Percentiles rank a stretch among this genome's conserved stretches.
Evolutionary conservation across 2,888 invertebrate genomes (phyloP).

Genomic region (Theretra japonica): DNA sequence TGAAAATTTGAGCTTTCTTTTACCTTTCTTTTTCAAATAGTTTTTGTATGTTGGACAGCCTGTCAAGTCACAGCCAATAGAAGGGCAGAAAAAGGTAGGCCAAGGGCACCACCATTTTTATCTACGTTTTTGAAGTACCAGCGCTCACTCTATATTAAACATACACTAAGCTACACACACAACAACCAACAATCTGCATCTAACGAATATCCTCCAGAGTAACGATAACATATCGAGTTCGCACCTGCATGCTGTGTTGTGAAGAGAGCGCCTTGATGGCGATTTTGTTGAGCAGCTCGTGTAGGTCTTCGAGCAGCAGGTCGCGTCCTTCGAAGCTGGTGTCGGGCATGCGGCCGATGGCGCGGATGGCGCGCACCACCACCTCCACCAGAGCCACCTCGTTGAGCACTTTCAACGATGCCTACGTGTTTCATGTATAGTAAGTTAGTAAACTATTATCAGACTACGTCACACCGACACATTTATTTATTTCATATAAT

Average conservation of each 20-base stretch:
- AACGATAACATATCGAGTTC: background rate
- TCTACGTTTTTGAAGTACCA: no score
- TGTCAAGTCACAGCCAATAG: no score
- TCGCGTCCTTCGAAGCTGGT: constrained; percentile 61
- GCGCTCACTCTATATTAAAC: no score
- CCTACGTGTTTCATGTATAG: constrained; percentile 48
- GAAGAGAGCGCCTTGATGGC: constrained; percentile 63
- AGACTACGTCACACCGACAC: no score
- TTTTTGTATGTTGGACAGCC: no score
- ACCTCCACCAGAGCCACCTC: constrained; percentile 70
- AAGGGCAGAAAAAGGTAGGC: no score
- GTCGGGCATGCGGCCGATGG: constrained; percentile 52
- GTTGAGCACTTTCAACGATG: constrained; percentile 62
- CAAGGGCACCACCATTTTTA: no score
- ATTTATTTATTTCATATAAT: no score
- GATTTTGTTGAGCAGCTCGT: constrained; percentile 60
- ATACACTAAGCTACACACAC: no score
- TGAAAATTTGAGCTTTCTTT: no score
- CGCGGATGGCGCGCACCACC: constrained; percentile 64
- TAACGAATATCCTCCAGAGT: background rate
- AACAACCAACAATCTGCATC: no score
- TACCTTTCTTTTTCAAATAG: no score
- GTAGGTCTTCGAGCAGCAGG: constrained; percentile 65
- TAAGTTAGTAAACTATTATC: background rate
- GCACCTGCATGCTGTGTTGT: constrained; percentile 69